phyloP scores from a whole-genome alignment of 2,113 vertebrate genomes.

The Scalopus aquaticus region DNA sequence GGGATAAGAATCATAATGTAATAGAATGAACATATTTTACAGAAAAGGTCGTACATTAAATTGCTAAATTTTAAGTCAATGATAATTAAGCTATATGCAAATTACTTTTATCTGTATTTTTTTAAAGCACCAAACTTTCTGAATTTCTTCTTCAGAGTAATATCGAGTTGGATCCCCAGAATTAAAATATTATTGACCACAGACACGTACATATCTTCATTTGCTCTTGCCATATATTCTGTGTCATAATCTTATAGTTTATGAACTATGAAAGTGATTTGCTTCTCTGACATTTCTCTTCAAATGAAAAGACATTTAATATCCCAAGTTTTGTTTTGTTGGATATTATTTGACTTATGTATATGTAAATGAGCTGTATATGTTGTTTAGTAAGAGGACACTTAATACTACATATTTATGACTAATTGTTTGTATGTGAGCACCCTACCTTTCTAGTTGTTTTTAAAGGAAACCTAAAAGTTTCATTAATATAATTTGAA shows the following conservation, averaged over 20 bases:
- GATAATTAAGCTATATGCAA: background rate
- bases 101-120: background rate
- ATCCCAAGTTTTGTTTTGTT: background rate
- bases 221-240: background rate
- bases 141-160: background rate
- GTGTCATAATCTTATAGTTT: background rate
- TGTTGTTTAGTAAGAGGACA: background rate
- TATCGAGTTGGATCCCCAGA: background rate
- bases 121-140: background rate
- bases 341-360: background rate
- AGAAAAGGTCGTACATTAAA: background rate
- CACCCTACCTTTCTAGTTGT: background rate
- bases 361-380: background rate
- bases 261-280: background rate
- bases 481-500: background rate
- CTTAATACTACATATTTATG: background rate
- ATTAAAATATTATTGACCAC: background rate
- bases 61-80: background rate
- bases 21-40: background rate
- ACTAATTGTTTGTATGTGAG: background rate
- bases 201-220: background rate
- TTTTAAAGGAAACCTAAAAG: conserved; percentile 41
- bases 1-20: background rate
- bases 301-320: background rate
- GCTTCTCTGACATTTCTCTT: background rate